These are phyloP conservation scores for Tenthredo notha DNA, from an alignment of 2,888 invertebrate genomes.

Conservation along the genomic window DNA sequence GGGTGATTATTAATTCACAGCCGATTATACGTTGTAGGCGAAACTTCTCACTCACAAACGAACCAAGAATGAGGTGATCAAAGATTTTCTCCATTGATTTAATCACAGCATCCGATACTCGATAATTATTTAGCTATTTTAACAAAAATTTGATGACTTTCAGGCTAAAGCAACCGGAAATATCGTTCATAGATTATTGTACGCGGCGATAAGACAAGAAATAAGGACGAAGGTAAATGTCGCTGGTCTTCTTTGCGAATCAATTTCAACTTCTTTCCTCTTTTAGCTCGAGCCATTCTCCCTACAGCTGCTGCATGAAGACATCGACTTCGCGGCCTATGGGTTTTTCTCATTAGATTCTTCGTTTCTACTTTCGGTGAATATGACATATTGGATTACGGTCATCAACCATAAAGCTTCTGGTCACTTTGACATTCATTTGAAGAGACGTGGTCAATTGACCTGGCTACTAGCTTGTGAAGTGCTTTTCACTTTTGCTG, in stretches of 20 bases:
- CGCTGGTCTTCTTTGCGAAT: background rate
- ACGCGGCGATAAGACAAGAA: background rate
- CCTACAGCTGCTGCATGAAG: background rate
- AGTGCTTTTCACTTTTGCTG: too few relatives aligned
- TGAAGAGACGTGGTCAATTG: background rate
- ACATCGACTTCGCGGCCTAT: background rate
- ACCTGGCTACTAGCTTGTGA: too few relatives aligned
- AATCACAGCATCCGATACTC: background rate
- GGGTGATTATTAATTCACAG: too few relatives aligned
- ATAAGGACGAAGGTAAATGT: background rate
- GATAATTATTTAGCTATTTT: background rate
- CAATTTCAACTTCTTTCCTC: background rate
- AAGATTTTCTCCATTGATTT: background rate
- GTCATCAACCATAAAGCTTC: background rate
- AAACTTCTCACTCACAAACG: background rate
- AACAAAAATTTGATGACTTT: background rate
- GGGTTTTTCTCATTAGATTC: background rate
- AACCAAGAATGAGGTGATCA: background rate
- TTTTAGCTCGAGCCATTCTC: background rate
- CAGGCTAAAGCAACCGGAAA: background rate
- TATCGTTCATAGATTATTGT: background rate
- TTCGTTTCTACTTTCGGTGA: background rate
- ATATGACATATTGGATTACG: too few relatives aligned
- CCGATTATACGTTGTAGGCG: too few relatives aligned
- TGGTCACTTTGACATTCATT: background rate